These are phyloP conservation scores for Montipora foliosa DNA, from an alignment of 64 coral and sea anemone genomes.

Conservation along the genomic window DNA sequence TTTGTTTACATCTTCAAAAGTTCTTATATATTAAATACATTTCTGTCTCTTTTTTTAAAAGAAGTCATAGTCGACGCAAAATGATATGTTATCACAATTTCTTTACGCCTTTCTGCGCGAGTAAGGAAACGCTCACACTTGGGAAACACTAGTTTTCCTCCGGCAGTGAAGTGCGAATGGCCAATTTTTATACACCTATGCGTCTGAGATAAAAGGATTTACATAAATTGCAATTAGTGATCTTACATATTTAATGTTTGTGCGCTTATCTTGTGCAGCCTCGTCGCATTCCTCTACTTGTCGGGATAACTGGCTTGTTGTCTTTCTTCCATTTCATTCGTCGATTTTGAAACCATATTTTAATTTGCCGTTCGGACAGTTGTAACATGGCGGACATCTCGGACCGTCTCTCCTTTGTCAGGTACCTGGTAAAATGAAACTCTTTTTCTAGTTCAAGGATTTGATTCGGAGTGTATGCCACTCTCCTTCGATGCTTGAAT, in stretches of 20 bases:
- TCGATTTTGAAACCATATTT: slow-evolving; percentile 84
- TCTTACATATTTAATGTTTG: background rate
- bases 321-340: slow-evolving; percentile 84
- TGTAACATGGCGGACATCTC: slow-evolving; percentile 60
- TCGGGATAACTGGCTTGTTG: slow-evolving; percentile 75
- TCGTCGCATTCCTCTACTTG: slow-evolving; percentile 68
- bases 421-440: slow-evolving; percentile 69
- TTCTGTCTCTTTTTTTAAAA: background rate
- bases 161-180: background rate
- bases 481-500: slow-evolving; percentile 82
- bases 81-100: slow-evolving; percentile 1
- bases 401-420: slow-evolving; percentile 48
- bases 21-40: background rate
- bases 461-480: slow-evolving; percentile 73
- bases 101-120: background rate
- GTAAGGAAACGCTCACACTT: background rate
- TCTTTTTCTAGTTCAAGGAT: slow-evolving; percentile 77
- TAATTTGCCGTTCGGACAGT: slow-evolving; percentile 72
- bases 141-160: background rate
- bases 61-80: background rate
- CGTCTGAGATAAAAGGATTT: slow-evolving; percentile 37
- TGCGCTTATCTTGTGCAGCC: slow-evolving; percentile 61
- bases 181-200: slow-evolving; percentile 50
- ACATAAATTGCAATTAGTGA: slow-evolving; percentile 23
- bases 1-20: slow-evolving; percentile 32